phyloP scores from a whole-genome alignment of 2,113 vertebrate genomes.

The Romanogobio albipinnatus region DNA sequence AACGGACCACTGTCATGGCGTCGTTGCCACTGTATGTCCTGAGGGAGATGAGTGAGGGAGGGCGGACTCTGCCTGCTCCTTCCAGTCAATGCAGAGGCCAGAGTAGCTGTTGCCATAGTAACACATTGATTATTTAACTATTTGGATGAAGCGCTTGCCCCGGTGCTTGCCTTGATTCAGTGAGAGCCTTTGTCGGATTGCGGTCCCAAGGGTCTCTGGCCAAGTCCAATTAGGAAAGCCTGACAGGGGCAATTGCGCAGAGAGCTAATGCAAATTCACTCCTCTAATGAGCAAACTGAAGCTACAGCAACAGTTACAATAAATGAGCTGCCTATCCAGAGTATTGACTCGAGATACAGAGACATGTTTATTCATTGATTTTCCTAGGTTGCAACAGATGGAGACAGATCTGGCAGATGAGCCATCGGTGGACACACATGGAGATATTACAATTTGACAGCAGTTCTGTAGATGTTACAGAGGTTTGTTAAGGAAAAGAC shows the following conservation, averaged over 20 bases:
- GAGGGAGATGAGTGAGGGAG: constrained; percentile 54
- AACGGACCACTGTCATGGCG: constrained; percentile 39
- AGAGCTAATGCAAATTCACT: constrained; percentile 57
- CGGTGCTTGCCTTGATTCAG: constrained; percentile 67
- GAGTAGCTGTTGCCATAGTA: constrained; percentile 71
- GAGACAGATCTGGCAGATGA: constrained; percentile 25
- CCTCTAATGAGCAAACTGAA: constrained; percentile 33
- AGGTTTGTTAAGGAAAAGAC: constrained; percentile 43
- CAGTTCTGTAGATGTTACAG: constrained; percentile 33
- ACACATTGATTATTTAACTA: constrained; percentile 82
- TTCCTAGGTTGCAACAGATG: constrained; percentile 31
- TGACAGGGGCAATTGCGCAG: constrained; percentile 55
- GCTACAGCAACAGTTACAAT: constrained; percentile 51
- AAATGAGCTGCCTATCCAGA: constrained; percentile 41
- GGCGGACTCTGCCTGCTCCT: constrained; percentile 57
- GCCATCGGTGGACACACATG: constrained; percentile 31
- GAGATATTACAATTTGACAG: constrained; percentile 27
- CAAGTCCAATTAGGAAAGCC: constrained; percentile 58
- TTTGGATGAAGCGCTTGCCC: constrained; percentile 67
- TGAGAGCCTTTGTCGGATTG: constrained; percentile 68
- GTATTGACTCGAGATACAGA: constrained; percentile 31
- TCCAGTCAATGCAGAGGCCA: constrained; percentile 60
- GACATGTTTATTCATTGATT: constrained; percentile 42
- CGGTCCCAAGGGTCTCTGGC: constrained; percentile 64
- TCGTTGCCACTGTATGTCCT: constrained; percentile 58